These are phyloP conservation scores for Betta splendens DNA, from an alignment of 2,797 vertebrate species.

Conservation along the genomic window DNA sequence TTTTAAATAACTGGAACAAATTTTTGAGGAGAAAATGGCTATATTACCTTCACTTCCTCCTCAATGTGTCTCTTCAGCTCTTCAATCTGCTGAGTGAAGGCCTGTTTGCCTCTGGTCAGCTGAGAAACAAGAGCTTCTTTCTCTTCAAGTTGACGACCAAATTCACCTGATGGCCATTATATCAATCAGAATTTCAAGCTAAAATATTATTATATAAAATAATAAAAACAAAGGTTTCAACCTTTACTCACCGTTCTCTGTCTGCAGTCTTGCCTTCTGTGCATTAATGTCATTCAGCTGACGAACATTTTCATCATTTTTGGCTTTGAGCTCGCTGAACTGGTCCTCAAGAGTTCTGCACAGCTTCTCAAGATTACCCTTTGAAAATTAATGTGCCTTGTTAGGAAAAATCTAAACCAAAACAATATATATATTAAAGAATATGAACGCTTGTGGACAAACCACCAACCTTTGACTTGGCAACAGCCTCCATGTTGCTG, in stretches of 20 bases:
- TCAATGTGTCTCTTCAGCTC: conserved; percentile 89
- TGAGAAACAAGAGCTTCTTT: conserved; percentile 88
- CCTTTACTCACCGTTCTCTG: conserved; percentile 82
- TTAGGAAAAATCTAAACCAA: too few relatives aligned
- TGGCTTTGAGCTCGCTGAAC: conserved; percentile 84
- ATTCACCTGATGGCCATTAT: conserved; percentile 73
- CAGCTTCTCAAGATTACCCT: conserved; percentile 90
- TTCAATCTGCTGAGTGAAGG: conserved; percentile 89
- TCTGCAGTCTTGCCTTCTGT: conserved; percentile 86
- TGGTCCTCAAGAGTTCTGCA: conserved; percentile 88
- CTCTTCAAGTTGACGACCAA: conserved; percentile 85
- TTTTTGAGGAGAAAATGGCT: too few relatives aligned
- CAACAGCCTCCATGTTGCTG: conserved; percentile 83
- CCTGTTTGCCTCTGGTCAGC: conserved; percentile 87
- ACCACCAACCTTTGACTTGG: conserved; percentile 68
- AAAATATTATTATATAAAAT: too few relatives aligned
- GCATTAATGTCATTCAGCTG: conserved; percentile 83
- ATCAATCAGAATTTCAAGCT: too few relatives aligned
- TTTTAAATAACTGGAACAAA: too few relatives aligned
- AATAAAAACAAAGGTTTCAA: too few relatives aligned
- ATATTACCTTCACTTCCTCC: conserved; percentile 77
- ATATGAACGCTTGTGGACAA: too few relatives aligned
- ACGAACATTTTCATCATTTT: conserved; percentile 86
- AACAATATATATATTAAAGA: neutral
- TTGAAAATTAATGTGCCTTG: neutral